Evolutionary conservation across 2,888 invertebrate species (phyloP).

Genomic region (Schizaphis graminum): DNA sequence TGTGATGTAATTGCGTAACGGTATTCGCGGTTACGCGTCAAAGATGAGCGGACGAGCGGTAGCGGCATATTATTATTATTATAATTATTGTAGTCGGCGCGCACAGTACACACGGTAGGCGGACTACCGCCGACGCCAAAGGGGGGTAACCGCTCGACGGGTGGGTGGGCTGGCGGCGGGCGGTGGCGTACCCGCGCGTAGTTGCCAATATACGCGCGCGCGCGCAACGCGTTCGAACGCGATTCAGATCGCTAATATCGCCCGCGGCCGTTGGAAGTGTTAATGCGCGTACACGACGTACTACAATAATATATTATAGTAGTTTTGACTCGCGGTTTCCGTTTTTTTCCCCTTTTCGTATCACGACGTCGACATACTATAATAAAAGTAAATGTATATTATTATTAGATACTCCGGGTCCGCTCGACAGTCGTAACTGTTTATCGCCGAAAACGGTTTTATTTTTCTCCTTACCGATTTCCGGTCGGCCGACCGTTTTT

Average conservation of each 20-base stretch:
- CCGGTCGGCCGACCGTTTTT: not conserved
- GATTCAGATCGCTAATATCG: conserved; percentile 50
- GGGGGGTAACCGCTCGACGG: not conserved
- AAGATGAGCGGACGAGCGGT: conserved; percentile 5
- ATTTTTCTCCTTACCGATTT: not conserved
- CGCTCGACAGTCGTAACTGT: not conserved
- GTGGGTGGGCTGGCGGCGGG: not conserved
- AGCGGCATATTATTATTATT: not conserved
- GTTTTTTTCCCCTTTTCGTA: not conserved
- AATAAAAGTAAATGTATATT: too few relatives aligned
- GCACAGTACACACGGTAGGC: not conserved
- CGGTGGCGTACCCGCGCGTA: conserved; percentile 19
- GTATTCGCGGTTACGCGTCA: conserved; percentile 15
- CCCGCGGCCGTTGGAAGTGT: conserved; percentile 59
- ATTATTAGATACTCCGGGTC: not conserved
- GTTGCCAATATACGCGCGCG: conserved; percentile 56
- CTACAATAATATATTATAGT: not conserved
- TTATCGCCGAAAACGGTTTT: not conserved
- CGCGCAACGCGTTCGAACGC: conserved; percentile 24
- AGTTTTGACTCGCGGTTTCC: not conserved
- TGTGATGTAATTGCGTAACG: conserved; percentile 11
- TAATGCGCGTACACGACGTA: not conserved
- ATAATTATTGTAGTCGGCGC: not conserved
- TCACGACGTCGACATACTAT: not conserved
- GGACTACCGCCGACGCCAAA: not conserved